Conservation (phyloP, 2,797 vertebrate species). For the Salmo trutta region DNA sequence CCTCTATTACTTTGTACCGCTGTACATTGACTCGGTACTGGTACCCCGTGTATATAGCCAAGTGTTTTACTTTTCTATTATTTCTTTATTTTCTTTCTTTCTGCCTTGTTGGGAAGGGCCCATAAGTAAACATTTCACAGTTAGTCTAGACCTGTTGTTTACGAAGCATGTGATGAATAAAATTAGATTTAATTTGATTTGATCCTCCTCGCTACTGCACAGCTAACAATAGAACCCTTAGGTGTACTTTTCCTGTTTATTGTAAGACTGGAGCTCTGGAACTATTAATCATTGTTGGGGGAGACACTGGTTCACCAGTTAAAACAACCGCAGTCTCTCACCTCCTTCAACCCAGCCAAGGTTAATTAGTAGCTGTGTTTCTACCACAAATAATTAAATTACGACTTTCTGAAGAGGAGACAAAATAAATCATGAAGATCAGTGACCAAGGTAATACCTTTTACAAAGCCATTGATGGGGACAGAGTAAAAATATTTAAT, state of each 20-base stretch:
- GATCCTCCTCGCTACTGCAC: neutral
- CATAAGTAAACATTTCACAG: too few relatives aligned
- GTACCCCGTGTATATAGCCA: too few relatives aligned
- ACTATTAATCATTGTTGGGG: constrained; percentile 68
- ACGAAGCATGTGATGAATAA: too few relatives aligned
- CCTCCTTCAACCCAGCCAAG: constrained; percentile 68
- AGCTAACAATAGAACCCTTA: constrained; percentile 47
- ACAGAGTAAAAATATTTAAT: constrained; percentile 6
- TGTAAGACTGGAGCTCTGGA: constrained; percentile 40
- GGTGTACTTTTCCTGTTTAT: constrained; percentile 68
- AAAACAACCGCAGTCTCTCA: constrained; percentile 54
- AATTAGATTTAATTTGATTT: too few relatives aligned
- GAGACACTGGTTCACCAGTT: constrained; percentile 56
- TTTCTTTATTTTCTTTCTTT: too few relatives aligned
- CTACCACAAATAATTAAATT: constrained; percentile 59
- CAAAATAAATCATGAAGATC: constrained; percentile 60
- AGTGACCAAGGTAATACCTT: constrained; percentile 33
- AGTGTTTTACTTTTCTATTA: too few relatives aligned
- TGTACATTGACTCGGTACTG: too few relatives aligned
- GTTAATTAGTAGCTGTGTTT: constrained; percentile 67
- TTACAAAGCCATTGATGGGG: constrained; percentile 33
- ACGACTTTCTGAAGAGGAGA: constrained; percentile 48
- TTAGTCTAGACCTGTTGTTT: too few relatives aligned
- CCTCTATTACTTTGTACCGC: too few relatives aligned
- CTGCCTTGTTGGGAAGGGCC: too few relatives aligned